These are phyloP conservation scores for Pangasius krempfi DNA, from an alignment of 2,797 vertebrate genomes.

Conservation along the genomic window DNA sequence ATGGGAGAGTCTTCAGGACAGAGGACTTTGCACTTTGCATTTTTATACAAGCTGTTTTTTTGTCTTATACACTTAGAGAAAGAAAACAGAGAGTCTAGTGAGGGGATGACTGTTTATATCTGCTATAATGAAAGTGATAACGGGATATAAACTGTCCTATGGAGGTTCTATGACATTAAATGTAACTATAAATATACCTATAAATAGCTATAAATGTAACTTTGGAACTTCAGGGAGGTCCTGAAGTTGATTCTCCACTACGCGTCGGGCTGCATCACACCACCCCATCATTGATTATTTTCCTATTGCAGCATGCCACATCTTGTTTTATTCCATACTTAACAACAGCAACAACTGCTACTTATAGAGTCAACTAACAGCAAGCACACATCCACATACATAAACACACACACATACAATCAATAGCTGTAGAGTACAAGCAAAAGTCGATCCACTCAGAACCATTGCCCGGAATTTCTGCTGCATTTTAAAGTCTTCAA, in stretches of 20 bases:
- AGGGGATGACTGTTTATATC: neutral
- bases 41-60: neutral
- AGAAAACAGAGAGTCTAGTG: neutral
- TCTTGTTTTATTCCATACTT: conserved; percentile 14
- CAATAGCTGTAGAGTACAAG: conserved; percentile 42
- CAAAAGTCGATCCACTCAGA: conserved; percentile 43
- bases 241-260: neutral
- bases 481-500: conserved; percentile 35
- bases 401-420: conserved; percentile 32
- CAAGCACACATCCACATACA: conserved; percentile 18
- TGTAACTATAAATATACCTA: neutral
- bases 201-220: neutral
- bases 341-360: conserved; percentile 1
- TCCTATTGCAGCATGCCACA: neutral
- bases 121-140: neutral
- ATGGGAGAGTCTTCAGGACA: neutral
- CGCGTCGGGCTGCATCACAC: neutral
- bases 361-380: neutral
- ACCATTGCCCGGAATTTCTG: conserved; percentile 44
- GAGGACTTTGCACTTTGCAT: neutral
- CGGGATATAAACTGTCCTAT: neutral
- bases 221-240: neutral
- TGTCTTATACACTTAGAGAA: neutral
- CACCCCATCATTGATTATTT: neutral
- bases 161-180: neutral